These are phyloP conservation scores for Pithys albifrons DNA, from an alignment of 2,113 vertebrate species.

Conservation along the genomic window DNA sequence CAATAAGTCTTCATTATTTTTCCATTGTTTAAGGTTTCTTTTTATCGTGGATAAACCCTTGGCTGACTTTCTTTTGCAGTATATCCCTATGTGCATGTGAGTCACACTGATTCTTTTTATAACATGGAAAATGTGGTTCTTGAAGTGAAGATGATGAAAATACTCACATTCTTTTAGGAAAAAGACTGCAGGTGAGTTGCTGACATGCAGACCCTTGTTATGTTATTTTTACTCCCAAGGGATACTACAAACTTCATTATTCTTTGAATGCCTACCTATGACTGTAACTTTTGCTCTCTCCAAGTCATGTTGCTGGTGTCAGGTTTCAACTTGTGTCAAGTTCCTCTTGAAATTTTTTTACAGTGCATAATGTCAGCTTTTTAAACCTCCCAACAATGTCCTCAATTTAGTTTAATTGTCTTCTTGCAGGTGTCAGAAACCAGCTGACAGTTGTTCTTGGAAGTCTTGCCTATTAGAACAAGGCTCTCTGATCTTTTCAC, in stretches of 20 bases:
- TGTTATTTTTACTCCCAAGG: background rate
- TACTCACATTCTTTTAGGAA: background rate
- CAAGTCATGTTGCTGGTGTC: background rate
- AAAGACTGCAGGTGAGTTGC: background rate
- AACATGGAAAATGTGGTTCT: background rate
- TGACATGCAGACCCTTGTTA: background rate
- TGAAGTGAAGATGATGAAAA: background rate
- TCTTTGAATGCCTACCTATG: background rate
- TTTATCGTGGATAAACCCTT: background rate
- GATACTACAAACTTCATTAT: background rate
- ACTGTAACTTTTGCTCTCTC: background rate
- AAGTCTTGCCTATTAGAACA: conserved; percentile 15
- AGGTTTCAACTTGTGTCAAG: background rate
- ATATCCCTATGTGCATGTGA: background rate
- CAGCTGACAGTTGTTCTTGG: background rate
- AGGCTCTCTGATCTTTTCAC: background rate
- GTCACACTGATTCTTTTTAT: background rate
- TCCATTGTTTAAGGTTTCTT: background rate
- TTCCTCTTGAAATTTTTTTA: conserved; percentile 1
- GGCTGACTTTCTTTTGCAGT: background rate
- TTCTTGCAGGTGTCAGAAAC: conserved; percentile 34
- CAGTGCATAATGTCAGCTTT: conserved; percentile 11
- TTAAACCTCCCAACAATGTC: conserved; percentile 8
- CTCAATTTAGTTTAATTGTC: conserved; percentile 56
- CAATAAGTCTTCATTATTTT: background rate